A percentile compares a stretch with the other conserved stretches of the same genome.
These are phyloP conservation scores for Brienomyrus brachyistius DNA, from an alignment of 2,113 vertebrate species.

Conservation along the genomic window DNA sequence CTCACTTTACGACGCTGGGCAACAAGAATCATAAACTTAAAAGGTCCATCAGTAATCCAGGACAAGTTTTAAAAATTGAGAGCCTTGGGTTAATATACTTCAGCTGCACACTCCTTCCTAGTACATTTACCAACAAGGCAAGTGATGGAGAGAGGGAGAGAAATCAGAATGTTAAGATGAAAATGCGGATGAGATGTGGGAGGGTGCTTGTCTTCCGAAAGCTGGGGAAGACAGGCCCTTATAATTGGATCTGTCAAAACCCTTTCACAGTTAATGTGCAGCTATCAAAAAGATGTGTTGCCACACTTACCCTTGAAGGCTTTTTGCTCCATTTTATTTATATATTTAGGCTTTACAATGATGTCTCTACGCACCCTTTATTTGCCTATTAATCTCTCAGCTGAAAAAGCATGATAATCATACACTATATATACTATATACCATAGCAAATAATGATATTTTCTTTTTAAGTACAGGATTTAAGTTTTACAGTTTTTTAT, in stretches of 20 bases:
- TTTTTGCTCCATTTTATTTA: neutral
- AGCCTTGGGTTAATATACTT: neutral
- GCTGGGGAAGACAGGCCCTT: constrained; percentile 41
- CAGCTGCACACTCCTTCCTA: neutral
- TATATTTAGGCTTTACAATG: neutral
- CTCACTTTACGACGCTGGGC: neutral
- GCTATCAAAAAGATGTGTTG: constrained; percentile 25
- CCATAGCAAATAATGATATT: neutral
- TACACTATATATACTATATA: neutral
- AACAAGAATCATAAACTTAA: neutral
- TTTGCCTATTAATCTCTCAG: constrained; percentile 14
- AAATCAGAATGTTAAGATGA: constrained; percentile 32
- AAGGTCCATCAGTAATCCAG: neutral
- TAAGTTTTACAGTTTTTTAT: neutral
- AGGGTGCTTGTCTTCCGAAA: constrained; percentile 13
- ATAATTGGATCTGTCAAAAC: constrained; percentile 57
- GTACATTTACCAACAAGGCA: constrained; percentile 19
- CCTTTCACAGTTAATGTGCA: constrained; percentile 42
- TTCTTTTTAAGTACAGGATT: neutral
- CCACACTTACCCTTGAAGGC: constrained; percentile 5
- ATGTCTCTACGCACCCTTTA: neutral
- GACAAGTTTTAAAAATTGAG: neutral
- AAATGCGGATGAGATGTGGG: constrained; percentile 20
- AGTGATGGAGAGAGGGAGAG: constrained; percentile 16
- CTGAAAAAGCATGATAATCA: neutral